Evolutionary conservation across 2,888 invertebrate genomes (phyloP).

Genomic region (Cacoxenus indagator): DNA sequence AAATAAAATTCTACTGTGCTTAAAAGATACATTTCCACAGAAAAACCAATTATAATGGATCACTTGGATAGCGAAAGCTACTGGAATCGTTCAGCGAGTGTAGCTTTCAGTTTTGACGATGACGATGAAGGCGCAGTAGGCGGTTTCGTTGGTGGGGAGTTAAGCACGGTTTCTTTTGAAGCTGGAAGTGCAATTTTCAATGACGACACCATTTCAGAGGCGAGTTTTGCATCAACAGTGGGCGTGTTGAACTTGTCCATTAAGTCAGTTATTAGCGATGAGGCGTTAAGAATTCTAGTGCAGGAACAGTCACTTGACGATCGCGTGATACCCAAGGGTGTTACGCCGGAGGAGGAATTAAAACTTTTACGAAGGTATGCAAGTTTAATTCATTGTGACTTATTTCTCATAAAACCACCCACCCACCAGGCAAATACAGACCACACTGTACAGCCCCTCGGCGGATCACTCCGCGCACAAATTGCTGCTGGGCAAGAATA

Average conservation of each 20-base stretch:
- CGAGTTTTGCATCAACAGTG: constrained; percentile 60
- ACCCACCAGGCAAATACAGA: constrained; percentile 62
- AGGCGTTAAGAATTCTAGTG: constrained; percentile 59
- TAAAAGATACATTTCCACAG: too few relatives aligned
- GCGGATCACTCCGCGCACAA: constrained; percentile 61
- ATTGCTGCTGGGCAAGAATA: constrained; percentile 73
- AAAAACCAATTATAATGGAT: constrained; percentile 47
- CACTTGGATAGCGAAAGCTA: constrained; percentile 78
- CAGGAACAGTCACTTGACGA: constrained; percentile 65
- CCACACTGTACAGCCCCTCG: constrained; percentile 64
- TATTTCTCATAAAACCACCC: neutral
- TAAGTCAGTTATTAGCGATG: constrained; percentile 65
- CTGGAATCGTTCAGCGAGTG: constrained; percentile 83
- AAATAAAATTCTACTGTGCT: too few relatives aligned
- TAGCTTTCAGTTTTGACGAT: constrained; percentile 84
- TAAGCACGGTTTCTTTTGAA: constrained; percentile 25
- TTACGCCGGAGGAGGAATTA: constrained; percentile 68
- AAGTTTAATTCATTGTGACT: neutral
- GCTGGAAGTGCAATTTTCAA: constrained; percentile 50
- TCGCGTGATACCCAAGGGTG: constrained; percentile 62
- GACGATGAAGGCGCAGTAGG: constrained; percentile 74
- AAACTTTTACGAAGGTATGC: constrained; percentile 57
- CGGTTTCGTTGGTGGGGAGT: constrained; percentile 41
- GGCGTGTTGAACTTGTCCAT: constrained; percentile 65
- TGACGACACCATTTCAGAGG: constrained; percentile 68